Conservation (phyloP, 2,797 vertebrate genomes). For the Enteromius mattozi region DNA sequence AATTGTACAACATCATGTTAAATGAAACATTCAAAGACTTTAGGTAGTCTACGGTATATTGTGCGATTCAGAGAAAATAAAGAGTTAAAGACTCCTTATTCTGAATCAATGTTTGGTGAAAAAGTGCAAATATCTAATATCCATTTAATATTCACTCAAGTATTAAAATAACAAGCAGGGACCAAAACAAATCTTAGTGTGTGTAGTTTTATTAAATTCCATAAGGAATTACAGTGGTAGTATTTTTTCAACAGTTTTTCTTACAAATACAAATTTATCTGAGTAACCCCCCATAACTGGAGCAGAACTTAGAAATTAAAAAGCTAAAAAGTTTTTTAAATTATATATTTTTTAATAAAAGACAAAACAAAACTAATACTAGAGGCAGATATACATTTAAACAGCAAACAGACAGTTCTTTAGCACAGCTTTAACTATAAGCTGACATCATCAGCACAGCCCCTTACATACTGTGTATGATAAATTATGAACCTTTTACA, state of each 20-base stretch:
- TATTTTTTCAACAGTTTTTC: slow-evolving; percentile 63
- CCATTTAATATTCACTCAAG: not conserved
- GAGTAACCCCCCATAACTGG: slow-evolving; percentile 68
- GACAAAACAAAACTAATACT: slow-evolving; percentile 25
- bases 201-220: slow-evolving; percentile 84
- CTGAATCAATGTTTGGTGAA: not conserved
- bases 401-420: slow-evolving; percentile 21
- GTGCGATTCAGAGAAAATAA: not conserved
- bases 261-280: slow-evolving; percentile 56
- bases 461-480: slow-evolving; percentile 3
- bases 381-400: slow-evolving; percentile 44
- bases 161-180: slow-evolving; percentile 5
- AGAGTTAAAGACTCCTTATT: not conserved
- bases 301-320: slow-evolving; percentile 66
- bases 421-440: slow-evolving; percentile 22
- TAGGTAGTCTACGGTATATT: not conserved
- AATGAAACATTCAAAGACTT: not conserved
- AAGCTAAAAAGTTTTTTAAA: slow-evolving; percentile 48
- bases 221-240: slow-evolving; percentile 81
- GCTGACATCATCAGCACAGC: slow-evolving; percentile 1
- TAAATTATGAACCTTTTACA: slow-evolving; percentile 12
- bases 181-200: slow-evolving; percentile 67
- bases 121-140: not conserved
- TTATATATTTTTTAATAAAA: slow-evolving; percentile 34
- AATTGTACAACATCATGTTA: not conserved